phyloP scores from a whole-genome alignment of 1,140 invertebrate species.

The Nasonia giraulti region DNA sequence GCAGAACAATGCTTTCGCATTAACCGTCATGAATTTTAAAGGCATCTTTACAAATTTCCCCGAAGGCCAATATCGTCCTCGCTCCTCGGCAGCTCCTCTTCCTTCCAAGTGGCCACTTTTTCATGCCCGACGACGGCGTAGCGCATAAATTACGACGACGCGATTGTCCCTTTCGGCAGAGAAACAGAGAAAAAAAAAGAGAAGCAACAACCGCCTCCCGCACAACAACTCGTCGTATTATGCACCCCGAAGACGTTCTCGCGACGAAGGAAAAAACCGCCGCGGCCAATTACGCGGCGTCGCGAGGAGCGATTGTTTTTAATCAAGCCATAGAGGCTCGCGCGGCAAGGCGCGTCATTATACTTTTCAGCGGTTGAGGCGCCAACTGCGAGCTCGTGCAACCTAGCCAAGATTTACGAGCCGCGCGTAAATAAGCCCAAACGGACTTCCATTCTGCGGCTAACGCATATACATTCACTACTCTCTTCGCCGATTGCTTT shows the following conservation, averaged over 20 bases:
- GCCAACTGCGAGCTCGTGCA: constrained; percentile 25
- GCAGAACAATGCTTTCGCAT: not conserved
- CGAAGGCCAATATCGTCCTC: not conserved
- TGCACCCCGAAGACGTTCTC: not conserved
- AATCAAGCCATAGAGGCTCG: constrained; percentile 26
- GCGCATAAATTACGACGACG: not conserved
- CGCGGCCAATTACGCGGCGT: constrained; percentile 19
- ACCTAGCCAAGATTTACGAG: constrained; percentile 59
- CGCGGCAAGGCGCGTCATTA: constrained; percentile 44
- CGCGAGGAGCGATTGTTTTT: constrained; percentile 35
- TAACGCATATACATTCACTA: constrained; percentile 6
- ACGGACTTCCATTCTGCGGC: constrained; percentile 52
- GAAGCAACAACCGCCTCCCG: not conserved
- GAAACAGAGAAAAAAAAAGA: not conserved
- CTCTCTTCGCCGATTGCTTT: not conserved
- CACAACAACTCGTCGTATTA: not conserved
- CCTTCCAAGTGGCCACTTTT: not conserved
- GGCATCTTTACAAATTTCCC: not conserved
- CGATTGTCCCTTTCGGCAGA: not conserved
- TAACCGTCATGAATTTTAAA: not conserved
- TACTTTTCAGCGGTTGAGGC: constrained; percentile 43
- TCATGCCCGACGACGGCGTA: not conserved
- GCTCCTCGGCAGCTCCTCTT: not conserved
- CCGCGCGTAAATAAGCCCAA: constrained; percentile 61
- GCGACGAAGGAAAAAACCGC: not conserved